Percentiles rank a stretch among this genome's conserved stretches.
phyloP scores from a whole-genome alignment of 2,797 vertebrate genomes.

The Gallinago stenura region DNA sequence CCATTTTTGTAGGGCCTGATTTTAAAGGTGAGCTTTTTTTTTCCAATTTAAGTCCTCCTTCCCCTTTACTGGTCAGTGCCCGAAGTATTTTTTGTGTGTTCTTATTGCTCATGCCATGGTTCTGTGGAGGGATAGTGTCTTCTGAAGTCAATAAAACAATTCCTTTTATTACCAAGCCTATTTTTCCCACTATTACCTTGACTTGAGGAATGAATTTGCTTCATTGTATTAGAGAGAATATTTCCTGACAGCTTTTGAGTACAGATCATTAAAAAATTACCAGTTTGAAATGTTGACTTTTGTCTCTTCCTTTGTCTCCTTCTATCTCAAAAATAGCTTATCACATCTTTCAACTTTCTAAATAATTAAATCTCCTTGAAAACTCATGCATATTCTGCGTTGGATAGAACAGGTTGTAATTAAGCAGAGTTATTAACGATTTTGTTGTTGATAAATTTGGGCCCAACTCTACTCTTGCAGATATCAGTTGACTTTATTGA shows the following conservation, averaged over 20 bases:
- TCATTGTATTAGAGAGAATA: slow-evolving; percentile 55
- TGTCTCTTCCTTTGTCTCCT: slow-evolving; percentile 48
- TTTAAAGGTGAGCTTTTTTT: background rate
- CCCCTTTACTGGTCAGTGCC: background rate
- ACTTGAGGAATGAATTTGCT: slow-evolving; percentile 35
- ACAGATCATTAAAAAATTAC: slow-evolving; percentile 63
- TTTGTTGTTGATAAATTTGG: slow-evolving; percentile 55
- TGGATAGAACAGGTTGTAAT: slow-evolving; percentile 52
- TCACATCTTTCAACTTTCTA: slow-evolving; percentile 62
- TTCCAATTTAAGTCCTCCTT: background rate
- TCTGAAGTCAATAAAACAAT: slow-evolving; percentile 21
- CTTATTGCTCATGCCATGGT: background rate
- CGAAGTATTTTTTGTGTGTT: background rate
- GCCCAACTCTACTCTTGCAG: background rate
- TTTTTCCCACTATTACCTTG: slow-evolving; percentile 6
- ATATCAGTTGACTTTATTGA: slow-evolving; percentile 1
- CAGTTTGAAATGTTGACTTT: slow-evolving; percentile 67
- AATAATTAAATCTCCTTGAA: slow-evolving; percentile 65
- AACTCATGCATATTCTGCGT: slow-evolving; percentile 36
- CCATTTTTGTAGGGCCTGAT: background rate
- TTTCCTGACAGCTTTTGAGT: slow-evolving; percentile 68
- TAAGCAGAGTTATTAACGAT: slow-evolving; percentile 55
- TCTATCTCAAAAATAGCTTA: slow-evolving; percentile 53
- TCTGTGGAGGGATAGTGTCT: background rate
- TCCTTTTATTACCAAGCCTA: slow-evolving; percentile 20